Conservation (phyloP, 2,888 invertebrate genomes). For the Orthosia cruda region DNA sequence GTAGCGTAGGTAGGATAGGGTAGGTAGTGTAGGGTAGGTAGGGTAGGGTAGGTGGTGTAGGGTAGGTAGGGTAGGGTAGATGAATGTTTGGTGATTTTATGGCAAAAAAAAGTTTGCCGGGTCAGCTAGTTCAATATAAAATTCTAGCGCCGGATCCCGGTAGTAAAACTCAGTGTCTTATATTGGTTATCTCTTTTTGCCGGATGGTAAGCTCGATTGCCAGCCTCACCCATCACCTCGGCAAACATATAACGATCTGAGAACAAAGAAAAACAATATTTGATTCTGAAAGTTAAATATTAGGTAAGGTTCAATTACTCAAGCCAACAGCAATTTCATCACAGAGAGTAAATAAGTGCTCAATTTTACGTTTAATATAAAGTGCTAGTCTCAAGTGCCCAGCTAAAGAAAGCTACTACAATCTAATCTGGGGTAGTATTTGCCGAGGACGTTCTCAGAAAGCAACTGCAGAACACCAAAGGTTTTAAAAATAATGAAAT, state of each 20-base stretch:
- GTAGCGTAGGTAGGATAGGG: no score
- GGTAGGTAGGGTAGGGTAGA: no score
- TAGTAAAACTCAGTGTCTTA: neutral
- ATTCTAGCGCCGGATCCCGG: no score
- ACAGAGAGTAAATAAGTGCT: conserved; percentile 27
- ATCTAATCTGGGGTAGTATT: conserved; percentile 10
- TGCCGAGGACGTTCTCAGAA: neutral
- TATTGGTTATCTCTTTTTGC: neutral
- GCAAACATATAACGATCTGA: neutral
- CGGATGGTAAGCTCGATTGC: neutral
- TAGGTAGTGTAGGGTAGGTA: no score
- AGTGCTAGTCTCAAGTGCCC: conserved; percentile 9
- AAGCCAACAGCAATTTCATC: conserved; percentile 29
- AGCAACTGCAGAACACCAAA: conserved; percentile 20
- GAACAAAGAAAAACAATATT: neutral
- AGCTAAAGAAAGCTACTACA: conserved; percentile 9
- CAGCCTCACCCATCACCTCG: neutral
- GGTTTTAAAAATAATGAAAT: neutral
- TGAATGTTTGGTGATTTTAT: no score
- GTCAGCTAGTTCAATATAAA: no score
- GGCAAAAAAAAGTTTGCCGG: no score
- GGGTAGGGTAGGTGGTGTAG: no score
- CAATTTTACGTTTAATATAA: conserved; percentile 1
- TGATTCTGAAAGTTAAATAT: neutral
- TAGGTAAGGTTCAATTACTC: neutral